A percentile compares a stretch with the other conserved stretches of the same genome.
Conservation (phyloP, 2,113 vertebrate species). For the Campylorhamphus procurvoides region DNA sequence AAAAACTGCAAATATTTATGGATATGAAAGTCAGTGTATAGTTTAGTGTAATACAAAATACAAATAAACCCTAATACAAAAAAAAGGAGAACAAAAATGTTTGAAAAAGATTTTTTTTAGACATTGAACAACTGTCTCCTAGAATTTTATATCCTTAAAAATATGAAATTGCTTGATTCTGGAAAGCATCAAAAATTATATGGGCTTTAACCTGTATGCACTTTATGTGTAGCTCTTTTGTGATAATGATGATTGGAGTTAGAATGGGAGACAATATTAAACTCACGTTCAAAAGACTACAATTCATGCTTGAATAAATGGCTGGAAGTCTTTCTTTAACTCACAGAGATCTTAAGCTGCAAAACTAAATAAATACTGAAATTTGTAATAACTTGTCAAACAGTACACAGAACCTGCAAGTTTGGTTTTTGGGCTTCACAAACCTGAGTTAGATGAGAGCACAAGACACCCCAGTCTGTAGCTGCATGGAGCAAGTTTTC, state of each 20-base stretch:
- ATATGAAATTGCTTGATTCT: not conserved
- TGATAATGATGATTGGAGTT: not conserved
- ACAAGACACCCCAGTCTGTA: not conserved
- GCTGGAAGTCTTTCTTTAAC: not conserved
- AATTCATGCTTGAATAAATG: not conserved
- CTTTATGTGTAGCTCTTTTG: not conserved
- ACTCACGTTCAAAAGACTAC: not conserved
- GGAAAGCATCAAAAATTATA: not conserved
- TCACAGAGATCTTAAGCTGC: not conserved
- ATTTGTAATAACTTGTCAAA: not conserved
- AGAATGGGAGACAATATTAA: not conserved
- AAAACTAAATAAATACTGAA: not conserved
- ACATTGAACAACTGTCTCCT: not conserved
- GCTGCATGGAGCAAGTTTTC: not conserved
- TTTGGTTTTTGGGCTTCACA: not conserved
- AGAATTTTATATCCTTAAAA: not conserved
- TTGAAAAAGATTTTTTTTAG: rapidly evolving
- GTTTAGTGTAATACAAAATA: not conserved
- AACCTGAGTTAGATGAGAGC: not conserved
- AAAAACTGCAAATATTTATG: not conserved
- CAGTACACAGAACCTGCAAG: not conserved
- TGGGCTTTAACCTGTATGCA: not conserved
- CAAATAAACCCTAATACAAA: not conserved
- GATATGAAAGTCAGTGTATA: not conserved
- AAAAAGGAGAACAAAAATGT: not conserved